Evolutionary conservation across 2,113 vertebrate species (phyloP).

Genomic region (Tapirus terrestris): DNA sequence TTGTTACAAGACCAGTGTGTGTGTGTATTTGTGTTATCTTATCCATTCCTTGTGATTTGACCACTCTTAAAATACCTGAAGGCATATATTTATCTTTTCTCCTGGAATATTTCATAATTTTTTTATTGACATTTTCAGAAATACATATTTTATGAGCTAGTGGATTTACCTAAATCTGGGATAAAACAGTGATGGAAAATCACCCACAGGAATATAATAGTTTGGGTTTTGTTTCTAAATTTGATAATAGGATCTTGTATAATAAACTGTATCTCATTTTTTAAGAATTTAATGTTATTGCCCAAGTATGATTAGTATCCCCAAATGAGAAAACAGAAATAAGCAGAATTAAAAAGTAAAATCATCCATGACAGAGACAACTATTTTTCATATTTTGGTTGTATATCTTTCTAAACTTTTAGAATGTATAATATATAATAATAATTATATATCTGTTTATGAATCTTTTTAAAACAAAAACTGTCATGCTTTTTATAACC

Average conservation of each 20-base stretch:
- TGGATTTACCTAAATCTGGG: background rate
- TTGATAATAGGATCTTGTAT: slow-evolving; percentile 24
- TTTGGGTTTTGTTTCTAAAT: slow-evolving; percentile 11
- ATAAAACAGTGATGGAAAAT: slow-evolving; percentile 11
- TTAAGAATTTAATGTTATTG: background rate
- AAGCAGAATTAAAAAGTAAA: slow-evolving; percentile 39
- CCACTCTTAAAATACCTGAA: background rate
- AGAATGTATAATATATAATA: background rate
- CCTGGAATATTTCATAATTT: background rate
- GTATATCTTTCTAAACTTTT: background rate
- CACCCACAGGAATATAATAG: background rate
- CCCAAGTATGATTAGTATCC: background rate
- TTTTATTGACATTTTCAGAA: slow-evolving; percentile 48
- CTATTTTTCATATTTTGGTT: background rate
- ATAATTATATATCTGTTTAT: background rate
- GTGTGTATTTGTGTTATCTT: background rate
- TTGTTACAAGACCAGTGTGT: background rate
- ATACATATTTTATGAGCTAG: slow-evolving; percentile 21
- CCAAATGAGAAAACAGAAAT: slow-evolving; percentile 23
- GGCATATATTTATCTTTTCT: background rate
- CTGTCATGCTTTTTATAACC: background rate
- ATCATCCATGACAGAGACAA: background rate
- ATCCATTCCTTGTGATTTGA: background rate
- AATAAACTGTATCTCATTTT: background rate
- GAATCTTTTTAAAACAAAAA: background rate